A percentile compares a stretch with the other conserved stretches of the same genome.
Conservation (phyloP, 2,888 invertebrate genomes). For the Drosophila sordidula region DNA sequence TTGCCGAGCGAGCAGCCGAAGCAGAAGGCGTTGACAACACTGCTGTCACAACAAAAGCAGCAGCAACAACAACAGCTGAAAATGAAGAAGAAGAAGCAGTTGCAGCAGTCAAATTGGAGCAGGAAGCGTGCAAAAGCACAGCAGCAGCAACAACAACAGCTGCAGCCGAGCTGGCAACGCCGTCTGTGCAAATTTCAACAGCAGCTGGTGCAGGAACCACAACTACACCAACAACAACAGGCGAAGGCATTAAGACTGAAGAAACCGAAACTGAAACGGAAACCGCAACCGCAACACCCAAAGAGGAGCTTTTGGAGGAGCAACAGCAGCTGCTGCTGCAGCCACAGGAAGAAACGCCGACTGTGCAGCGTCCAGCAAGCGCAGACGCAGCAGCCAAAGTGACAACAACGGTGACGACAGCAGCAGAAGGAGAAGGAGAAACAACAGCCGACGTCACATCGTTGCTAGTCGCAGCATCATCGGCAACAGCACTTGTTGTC, state of each 20-base stretch:
- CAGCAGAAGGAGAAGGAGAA: background rate
- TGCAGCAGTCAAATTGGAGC: slow-evolving; percentile 51
- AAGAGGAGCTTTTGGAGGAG: slow-evolving; percentile 31
- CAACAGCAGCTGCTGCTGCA: slow-evolving; percentile 9
- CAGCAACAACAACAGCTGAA: slow-evolving; percentile 21
- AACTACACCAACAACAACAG: slow-evolving; percentile 18
- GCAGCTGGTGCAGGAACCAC: slow-evolving; percentile 18
- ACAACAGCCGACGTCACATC: slow-evolving; percentile 22
- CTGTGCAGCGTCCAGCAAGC: slow-evolving; percentile 20
- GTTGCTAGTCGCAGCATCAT: slow-evolving; percentile 24
- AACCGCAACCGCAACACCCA: slow-evolving; percentile 33
- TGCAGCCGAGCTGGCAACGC: slow-evolving; percentile 20
- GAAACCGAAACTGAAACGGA: slow-evolving; percentile 46
- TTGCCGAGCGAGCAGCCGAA: slow-evolving; percentile 35
- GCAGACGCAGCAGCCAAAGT: slow-evolving; percentile 2
- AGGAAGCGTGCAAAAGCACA: slow-evolving; percentile 42
- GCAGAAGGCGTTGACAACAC: background rate
- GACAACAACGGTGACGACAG: background rate
- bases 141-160: slow-evolving; percentile 17
- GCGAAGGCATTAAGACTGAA: slow-evolving; percentile 50
- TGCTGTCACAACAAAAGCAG: background rate
- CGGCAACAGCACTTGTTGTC: slow-evolving; percentile 64
- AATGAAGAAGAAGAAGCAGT: slow-evolving; percentile 14
- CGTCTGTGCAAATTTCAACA: slow-evolving; percentile 11
- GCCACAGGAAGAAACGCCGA: slow-evolving; percentile 11